phyloP scores from a whole-genome alignment of 2,113 vertebrate genomes.

The Turdus rufiventris region DNA sequence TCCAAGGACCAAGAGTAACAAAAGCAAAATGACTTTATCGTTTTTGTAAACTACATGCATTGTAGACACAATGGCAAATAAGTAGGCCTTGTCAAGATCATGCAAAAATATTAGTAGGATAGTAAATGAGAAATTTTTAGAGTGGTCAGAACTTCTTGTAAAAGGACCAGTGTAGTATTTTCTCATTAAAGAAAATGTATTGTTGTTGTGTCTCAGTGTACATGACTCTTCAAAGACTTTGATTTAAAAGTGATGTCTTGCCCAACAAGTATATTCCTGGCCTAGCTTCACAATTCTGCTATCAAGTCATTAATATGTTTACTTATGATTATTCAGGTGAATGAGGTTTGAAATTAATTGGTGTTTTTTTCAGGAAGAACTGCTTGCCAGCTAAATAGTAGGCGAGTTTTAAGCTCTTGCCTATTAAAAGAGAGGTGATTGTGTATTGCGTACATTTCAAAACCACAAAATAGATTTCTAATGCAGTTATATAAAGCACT shows the following conservation, averaged over 20 bases:
- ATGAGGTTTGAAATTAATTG: constrained; percentile 64
- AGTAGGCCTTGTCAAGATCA: background rate
- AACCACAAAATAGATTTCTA: constrained; percentile 61
- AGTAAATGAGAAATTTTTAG: background rate
- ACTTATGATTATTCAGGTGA: constrained; percentile 48
- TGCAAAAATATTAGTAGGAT: background rate
- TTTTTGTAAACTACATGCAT: background rate
- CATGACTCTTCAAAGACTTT: background rate
- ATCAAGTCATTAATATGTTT: constrained; percentile 43
- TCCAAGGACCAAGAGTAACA: background rate
- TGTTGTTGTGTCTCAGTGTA: background rate
- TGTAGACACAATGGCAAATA: background rate
- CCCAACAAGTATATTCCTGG: constrained; percentile 11
- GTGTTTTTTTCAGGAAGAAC: constrained; percentile 39
- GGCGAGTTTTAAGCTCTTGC: constrained; percentile 25
- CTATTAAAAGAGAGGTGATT: constrained; percentile 20
- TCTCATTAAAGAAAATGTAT: background rate
- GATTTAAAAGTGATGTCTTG: background rate
- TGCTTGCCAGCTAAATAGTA: constrained; percentile 22
- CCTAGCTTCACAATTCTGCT: constrained; percentile 37
- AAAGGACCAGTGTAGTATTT: background rate
- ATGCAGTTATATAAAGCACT: constrained; percentile 64
- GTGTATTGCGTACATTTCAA: constrained; percentile 43
- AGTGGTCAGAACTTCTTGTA: background rate
- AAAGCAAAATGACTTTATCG: background rate